Evolutionary conservation across 2,888 invertebrate genomes (phyloP), one percentile per base, ranked within the genome.

Genomic region (Panzeria rudis): DNA sequence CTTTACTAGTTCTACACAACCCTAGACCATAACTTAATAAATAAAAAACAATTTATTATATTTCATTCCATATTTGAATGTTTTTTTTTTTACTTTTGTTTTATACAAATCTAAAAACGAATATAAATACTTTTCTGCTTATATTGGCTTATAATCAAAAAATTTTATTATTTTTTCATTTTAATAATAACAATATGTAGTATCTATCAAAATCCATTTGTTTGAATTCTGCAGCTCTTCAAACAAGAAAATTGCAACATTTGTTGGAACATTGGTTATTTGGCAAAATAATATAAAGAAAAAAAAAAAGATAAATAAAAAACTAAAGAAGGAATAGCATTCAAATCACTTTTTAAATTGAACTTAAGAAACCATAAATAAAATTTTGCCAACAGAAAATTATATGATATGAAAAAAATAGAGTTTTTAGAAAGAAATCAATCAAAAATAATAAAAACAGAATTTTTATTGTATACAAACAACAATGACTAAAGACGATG

Each of bases 261-360:
- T 69, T 71, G 41, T 23, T 29, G 17, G 4, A 59, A 68, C 56
- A 77, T 56, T 66, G 35, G 29, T 66, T 76, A 47, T 54, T 29
- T 76, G 66, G 2, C 9, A 41, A n/a, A 35, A 56, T 47, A 38
- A 35, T 32, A 68, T 5, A 15, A 47, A 50, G n/a, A n/a, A 13
- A 7, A 38, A 41, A 54, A 23, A 69, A 52, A 68, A 61, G 44
- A 32, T 56, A 44, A 47, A 17, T 2, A 11, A 52, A 62, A 20
- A 50, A 20, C 1, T n/a, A 4, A 50, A 35, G 17, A 56, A 23
- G 23, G 1, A 61, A 72, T 17, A 47, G 11, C 11, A 44, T 50
- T 41, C n/a, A 71, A 79, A 75, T 69, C 41, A 79, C 59, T 50
- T 75, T 78, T 75, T 29, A 23, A 56, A 69, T 79, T 75, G 32